Conservation (phyloP, 2,113 vertebrate genomes). For the Hippotragus niger region DNA sequence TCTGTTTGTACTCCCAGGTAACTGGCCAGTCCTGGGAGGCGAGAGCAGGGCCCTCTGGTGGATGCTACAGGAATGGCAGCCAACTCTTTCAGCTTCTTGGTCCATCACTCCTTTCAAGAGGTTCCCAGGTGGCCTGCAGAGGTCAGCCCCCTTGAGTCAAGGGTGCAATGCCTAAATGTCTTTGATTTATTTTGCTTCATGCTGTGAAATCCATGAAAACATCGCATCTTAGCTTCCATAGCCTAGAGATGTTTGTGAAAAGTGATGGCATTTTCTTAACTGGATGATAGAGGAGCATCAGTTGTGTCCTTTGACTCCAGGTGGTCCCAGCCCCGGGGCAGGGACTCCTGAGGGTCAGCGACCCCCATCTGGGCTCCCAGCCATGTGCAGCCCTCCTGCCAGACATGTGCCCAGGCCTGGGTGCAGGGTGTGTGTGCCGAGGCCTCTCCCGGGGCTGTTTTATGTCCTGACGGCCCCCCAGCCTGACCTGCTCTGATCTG, state of each 20-base stretch:
- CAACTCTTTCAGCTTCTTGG: not conserved
- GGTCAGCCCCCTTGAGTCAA: not conserved
- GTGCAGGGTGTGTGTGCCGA: not conserved
- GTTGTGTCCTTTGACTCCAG: not conserved
- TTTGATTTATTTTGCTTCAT: not conserved
- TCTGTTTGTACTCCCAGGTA: not conserved
- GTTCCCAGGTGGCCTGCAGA: no score
- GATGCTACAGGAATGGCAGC: not conserved
- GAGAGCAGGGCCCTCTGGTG: not conserved
- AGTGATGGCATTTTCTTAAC: not conserved
- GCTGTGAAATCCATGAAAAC: not conserved
- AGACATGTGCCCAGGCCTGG: not conserved
- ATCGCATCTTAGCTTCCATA: no score
- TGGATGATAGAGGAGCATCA: no score
- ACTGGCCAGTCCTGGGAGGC: not conserved
- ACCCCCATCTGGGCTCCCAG: no score
- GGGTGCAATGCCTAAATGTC: no score
- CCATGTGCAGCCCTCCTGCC: not conserved
- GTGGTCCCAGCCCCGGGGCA: accelerated
- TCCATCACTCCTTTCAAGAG: not conserved
- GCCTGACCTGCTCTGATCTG: not conserved
- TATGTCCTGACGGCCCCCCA: not conserved
- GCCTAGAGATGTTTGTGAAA: no score
- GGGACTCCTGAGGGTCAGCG: not conserved
- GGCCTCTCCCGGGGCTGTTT: not conserved